A percentile compares a stretch with the other conserved stretches of the same genome.
These are phyloP conservation scores for Sarcophaga carnaria DNA, from an alignment of 2,888 invertebrate genomes.

Conservation along the genomic window DNA sequence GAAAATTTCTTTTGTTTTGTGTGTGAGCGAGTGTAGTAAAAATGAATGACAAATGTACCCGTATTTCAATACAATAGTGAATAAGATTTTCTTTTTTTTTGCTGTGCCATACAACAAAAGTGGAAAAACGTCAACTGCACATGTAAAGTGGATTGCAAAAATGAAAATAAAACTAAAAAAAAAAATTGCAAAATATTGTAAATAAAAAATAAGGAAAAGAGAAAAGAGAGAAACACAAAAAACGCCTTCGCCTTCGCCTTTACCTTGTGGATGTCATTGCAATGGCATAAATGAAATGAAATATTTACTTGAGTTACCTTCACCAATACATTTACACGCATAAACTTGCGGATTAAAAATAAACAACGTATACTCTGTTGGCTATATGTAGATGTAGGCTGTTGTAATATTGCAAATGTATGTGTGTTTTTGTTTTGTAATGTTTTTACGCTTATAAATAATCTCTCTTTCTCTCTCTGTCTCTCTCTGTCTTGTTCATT, in stretches of 20 bases:
- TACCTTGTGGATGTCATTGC: slow-evolving; percentile 48
- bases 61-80: slow-evolving; percentile 5
- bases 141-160: background rate
- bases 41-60: slow-evolving; percentile 20
- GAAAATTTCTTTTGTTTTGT: background rate
- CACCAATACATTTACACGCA: slow-evolving; percentile 7
- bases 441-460: background rate
- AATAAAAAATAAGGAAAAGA: slow-evolving; percentile 13
- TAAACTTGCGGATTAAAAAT: slow-evolving; percentile 11
- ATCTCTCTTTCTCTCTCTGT: background rate
- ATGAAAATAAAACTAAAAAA: background rate
- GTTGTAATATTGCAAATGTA: background rate
- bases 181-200: slow-evolving; percentile 12
- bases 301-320: slow-evolving; percentile 48
- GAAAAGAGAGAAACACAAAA: background rate
- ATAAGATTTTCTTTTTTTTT: slow-evolving; percentile 3
- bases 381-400: background rate
- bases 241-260: slow-evolving; percentile 44
- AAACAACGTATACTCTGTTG: background rate
- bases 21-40: background rate
- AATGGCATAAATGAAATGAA: slow-evolving; percentile 34
- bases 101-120: background rate
- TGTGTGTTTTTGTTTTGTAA: background rate
- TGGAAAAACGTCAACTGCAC: slow-evolving; percentile 6
- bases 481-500: background rate